Base-by-base conservation (phyloP, 2,797 vertebrate species). In the Melanotaenia nigrans region DNA sequence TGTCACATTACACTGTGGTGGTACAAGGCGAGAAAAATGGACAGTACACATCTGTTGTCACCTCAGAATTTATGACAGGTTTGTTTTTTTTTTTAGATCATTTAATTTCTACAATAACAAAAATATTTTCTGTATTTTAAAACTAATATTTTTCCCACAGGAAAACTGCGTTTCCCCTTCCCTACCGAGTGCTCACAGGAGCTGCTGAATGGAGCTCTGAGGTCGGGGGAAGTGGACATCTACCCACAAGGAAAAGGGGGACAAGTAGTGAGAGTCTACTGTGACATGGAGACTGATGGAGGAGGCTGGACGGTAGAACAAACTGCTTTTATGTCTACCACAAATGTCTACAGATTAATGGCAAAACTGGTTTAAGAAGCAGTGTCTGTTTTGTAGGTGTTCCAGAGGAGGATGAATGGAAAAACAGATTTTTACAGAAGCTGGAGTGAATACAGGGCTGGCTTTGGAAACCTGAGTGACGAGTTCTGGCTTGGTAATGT, bases 401-500 rank as follows among this genome's bases (percentile, higher is more conserved):
- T 98, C 87, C 97, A 98, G 88, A 96, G 97, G 55, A 95, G 97
- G 83, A 92, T 94, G 91, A 95, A 96, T 0, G 97, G 97, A 49
- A 91, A 93, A 67, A 95, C 90, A 0, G 94, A 97, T 81, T 99
- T 99, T 89, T 97, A 95, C 90, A 92, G 94, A 66, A 94, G 92
- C 66, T 98, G 97, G 97, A 94, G 83, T 51, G 96, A 95, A 28
- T 99, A 98, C 7, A 95, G 91, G 5, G 87, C 51, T 0, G 97
- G 97, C 30, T 99, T 98, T 73, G 97, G 97, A 81, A 95, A 96
- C 75, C 66, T 96, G 53, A 96, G 93, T 2, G 83, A 92, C 47
- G 97, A 98, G 69, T 98, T 98, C 84, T 99, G 97, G 97, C 94
- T 98, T 7, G 97, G 97, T 98, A 89, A 67, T 87, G 61, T 71